Conservation (phyloP, 1,140 invertebrate species). For the Cotesia vestalis region DNA sequence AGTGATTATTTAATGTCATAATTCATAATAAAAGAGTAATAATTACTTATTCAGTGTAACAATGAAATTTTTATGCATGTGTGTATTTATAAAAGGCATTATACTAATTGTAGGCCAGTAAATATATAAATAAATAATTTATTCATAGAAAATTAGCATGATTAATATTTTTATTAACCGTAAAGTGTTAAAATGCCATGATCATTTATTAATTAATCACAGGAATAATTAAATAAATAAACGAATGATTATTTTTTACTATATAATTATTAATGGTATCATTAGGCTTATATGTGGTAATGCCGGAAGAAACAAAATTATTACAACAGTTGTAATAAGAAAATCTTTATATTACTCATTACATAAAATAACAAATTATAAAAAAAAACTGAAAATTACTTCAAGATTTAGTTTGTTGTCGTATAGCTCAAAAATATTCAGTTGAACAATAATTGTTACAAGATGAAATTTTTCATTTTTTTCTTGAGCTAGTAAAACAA, state of each 20-base stretch:
- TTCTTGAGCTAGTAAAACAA: constrained; percentile 35
- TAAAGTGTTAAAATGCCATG: background rate
- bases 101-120: too few relatives aligned
- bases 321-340: constrained; percentile 60
- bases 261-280: constrained; percentile 55
- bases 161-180: background rate
- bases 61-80: too few relatives aligned
- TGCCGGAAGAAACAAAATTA: constrained; percentile 62
- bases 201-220: constrained; percentile 12
- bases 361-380: constrained; percentile 67
- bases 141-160: too few relatives aligned
- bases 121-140: too few relatives aligned
- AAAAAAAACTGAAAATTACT: constrained; percentile 56
- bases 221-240: constrained; percentile 42
- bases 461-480: background rate
- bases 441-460: background rate
- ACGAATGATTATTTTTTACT: constrained; percentile 41
- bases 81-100: too few relatives aligned
- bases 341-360: constrained; percentile 62
- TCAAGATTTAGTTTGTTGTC: constrained; percentile 27
- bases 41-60: too few relatives aligned
- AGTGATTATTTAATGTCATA: too few relatives aligned
- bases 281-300: constrained; percentile 62
- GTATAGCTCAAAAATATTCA: background rate
- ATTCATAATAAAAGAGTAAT: too few relatives aligned